Base-by-base conservation (phyloP, 2,888 invertebrate genomes). In the Cybosia mesomella region DNA sequence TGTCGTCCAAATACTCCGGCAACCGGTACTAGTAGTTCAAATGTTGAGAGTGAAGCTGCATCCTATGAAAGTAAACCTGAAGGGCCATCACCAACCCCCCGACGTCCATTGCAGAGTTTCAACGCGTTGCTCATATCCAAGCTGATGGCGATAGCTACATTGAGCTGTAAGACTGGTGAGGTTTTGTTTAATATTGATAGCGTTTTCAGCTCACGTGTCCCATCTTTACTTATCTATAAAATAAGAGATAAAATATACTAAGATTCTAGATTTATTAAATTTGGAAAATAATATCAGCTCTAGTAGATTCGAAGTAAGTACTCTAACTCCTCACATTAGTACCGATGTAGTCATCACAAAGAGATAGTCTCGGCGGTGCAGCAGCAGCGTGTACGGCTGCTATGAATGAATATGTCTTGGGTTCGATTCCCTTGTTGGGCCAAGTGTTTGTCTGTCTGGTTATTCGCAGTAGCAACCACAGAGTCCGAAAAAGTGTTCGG, bases 101-200 rank as follows among this genome's bases (percentile, higher is more conserved):
- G 83, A 65, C 70, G 70, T 9, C 83, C 85, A 1, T 74, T 96
- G 95, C 85, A 96, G 93, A 96, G 96, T 82, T 99, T 98, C 89
- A 98, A 98, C 87, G 96, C 96, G 8, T 95, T 97, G 69, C 94
- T 99, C 55, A 97, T 98, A 62, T 98, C 98, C 70, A 97, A 97
- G 86, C 92, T 99, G 63, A 96, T 98, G 84, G 96, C 97, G 60
- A 98, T 99, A 64, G 97, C 98, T 36, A 96, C 97, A 67, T 95
- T 97, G 66, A 97, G 98, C 77, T 98, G 98, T 91, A 98, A 98
- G 92, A 97, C 97, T 81, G 96, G 98, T 98, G 91, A 96, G 96
- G 13, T 18, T 49, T 32, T 53, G 9, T 28, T 24, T 15, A 24
- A 3, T 28, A 8, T 55, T 28, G 11, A 7, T 55, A 24, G 5